These are phyloP conservation scores for Macrosteles quadrilineatus DNA, from an alignment of 1,140 invertebrate species.

Conservation along the genomic window DNA sequence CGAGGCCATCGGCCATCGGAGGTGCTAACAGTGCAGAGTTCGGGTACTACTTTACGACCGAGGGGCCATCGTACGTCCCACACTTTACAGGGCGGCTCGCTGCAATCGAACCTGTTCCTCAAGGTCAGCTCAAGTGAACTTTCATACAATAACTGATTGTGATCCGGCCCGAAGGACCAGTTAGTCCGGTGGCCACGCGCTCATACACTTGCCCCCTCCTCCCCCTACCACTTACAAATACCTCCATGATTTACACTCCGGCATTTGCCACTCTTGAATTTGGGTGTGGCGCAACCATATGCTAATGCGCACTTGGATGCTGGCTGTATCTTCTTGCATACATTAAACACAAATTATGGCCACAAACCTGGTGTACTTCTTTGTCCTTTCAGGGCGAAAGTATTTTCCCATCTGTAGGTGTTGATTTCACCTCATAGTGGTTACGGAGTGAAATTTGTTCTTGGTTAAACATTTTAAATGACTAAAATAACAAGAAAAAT, in stretches of 20 bases:
- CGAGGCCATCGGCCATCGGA: no score
- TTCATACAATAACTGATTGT: slow-evolving; percentile 24
- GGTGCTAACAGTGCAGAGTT: slow-evolving; percentile 2
- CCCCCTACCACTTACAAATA: not conserved
- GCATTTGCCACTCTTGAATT: slow-evolving; percentile 14
- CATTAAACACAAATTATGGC: not conserved
- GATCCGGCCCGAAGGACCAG: slow-evolving; percentile 23
- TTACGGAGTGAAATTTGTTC: no score
- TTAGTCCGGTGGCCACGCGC: slow-evolving; percentile 23
- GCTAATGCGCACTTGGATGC: not conserved
- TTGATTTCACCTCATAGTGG: no score
- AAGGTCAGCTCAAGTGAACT: slow-evolving; percentile 23
- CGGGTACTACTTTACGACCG: not conserved
- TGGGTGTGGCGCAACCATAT: slow-evolving; percentile 11
- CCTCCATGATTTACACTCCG: slow-evolving; percentile 8
- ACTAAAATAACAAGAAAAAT: no score
- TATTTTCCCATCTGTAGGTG: no score
- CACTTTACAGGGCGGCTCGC: not conserved
- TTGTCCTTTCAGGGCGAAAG: not conserved
- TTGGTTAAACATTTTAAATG: no score
- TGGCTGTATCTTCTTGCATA: slow-evolving; percentile 2
- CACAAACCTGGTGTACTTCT: not conserved
- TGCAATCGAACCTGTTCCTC: slow-evolving; percentile 15
- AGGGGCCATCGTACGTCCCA: not conserved
- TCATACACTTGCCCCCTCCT: not conserved